Conservation (phyloP, 1,140 invertebrate genomes). For the Plodia interpunctella region DNA sequence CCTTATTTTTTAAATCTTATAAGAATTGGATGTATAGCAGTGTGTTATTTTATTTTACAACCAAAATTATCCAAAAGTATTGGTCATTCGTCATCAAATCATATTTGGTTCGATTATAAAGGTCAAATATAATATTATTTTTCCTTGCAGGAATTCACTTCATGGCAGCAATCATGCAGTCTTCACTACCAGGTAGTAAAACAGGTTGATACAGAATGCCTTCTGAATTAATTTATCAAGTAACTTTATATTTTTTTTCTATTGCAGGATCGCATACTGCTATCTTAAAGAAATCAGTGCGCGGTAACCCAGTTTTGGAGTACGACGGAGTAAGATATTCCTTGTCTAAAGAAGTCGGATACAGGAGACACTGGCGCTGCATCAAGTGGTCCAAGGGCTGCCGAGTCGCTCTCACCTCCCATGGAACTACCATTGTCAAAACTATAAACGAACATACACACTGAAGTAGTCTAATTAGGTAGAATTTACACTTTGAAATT, state of each 20-base stretch:
- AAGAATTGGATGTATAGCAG: too few relatives aligned
- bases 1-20: too few relatives aligned
- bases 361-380: conserved; percentile 34
- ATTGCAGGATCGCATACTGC: background rate
- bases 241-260: background rate
- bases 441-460: conserved; percentile 23
- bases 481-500: conserved; percentile 19
- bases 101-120: too few relatives aligned
- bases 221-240: too few relatives aligned
- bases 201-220: background rate
- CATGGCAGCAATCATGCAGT: background rate
- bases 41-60: too few relatives aligned
- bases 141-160: background rate
- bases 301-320: conserved; percentile 13
- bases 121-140: background rate
- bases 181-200: background rate
- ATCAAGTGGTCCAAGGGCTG: conserved; percentile 25
- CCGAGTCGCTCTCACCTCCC: conserved; percentile 18
- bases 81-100: too few relatives aligned
- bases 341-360: conserved; percentile 7
- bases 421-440: conserved; percentile 18
- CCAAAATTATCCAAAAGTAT: too few relatives aligned
- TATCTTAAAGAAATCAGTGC: background rate
- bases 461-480: background rate
- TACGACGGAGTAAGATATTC: background rate